Conservation (phyloP, 1,140 invertebrate species). For the Solenopsis fugax region DNA sequence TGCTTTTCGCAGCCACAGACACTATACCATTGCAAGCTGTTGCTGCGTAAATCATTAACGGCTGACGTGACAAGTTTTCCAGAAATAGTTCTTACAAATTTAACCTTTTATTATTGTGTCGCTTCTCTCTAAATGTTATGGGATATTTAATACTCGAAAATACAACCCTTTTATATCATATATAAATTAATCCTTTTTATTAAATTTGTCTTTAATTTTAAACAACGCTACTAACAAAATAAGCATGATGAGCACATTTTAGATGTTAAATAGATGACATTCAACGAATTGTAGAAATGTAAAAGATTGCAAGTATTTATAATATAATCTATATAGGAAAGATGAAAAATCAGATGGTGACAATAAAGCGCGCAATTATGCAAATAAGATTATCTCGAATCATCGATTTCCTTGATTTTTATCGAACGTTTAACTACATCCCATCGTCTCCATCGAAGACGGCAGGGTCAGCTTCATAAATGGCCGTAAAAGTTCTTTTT, state of each 20-base stretch:
- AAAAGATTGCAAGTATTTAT: background rate
- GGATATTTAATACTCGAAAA: background rate
- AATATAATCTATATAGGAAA: background rate
- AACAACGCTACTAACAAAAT: background rate
- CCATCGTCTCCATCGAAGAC: background rate
- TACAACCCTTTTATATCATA: background rate
- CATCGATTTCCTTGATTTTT: slow-evolving; percentile 1
- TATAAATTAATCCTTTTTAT: background rate
- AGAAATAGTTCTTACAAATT: background rate
- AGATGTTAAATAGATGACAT: background rate
- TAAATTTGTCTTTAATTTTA: background rate
- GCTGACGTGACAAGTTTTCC: background rate
- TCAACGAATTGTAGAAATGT: background rate
- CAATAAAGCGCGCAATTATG: background rate
- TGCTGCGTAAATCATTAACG: slow-evolving; percentile 19
- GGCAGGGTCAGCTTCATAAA: slow-evolving; percentile 61
- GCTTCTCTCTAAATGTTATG: background rate
- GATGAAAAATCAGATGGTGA: background rate
- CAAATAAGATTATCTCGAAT: background rate
- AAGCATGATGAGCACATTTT: too few species aligned
- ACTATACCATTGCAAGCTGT: background rate
- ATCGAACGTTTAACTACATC: slow-evolving; percentile 33
- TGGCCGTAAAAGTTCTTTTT: slow-evolving; percentile 64
- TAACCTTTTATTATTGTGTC: background rate
- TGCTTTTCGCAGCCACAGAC: background rate